Evolutionary conservation across 2,113 vertebrate genomes (phyloP).

Genomic region (Elephantulus edwardii): DNA sequence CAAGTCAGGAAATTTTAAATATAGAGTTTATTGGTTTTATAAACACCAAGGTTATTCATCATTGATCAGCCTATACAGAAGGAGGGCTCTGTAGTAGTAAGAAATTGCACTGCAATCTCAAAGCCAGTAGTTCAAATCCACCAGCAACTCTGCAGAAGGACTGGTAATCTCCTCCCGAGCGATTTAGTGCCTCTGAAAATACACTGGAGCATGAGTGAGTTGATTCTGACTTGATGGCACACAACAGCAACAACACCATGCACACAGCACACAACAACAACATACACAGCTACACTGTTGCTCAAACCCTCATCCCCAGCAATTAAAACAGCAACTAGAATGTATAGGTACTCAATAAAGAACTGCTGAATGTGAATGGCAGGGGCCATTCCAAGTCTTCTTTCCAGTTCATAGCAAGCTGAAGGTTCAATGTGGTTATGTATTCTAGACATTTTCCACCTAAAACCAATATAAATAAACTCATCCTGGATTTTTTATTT

Average conservation of each 20-base stretch:
- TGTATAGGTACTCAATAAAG: not conserved
- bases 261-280: too few species aligned
- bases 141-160: too few species aligned
- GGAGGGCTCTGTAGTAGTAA: too few species aligned
- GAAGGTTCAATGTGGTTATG: not conserved
- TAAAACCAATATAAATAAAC: conserved; percentile 47
- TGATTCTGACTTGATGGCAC: too few species aligned
- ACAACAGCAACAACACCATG: too few species aligned
- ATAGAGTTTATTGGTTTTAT: not conserved
- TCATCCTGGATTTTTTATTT: conserved; percentile 62
- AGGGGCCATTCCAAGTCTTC: not conserved
- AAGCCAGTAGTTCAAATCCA: too few species aligned
- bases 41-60: not conserved
- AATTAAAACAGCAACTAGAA: not conserved
- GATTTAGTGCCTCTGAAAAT: too few species aligned
- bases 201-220: too few species aligned
- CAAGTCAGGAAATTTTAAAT: not conserved
- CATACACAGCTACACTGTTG: too few species aligned
- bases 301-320: not conserved
- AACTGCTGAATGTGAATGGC: not conserved
- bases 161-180: too few species aligned
- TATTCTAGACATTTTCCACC: not conserved
- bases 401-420: not conserved
- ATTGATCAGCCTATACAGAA: not conserved
- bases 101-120: too few species aligned